phyloP scores from a whole-genome alignment of 2,888 invertebrate genomes.

The Gnatocerus cornutus region DNA sequence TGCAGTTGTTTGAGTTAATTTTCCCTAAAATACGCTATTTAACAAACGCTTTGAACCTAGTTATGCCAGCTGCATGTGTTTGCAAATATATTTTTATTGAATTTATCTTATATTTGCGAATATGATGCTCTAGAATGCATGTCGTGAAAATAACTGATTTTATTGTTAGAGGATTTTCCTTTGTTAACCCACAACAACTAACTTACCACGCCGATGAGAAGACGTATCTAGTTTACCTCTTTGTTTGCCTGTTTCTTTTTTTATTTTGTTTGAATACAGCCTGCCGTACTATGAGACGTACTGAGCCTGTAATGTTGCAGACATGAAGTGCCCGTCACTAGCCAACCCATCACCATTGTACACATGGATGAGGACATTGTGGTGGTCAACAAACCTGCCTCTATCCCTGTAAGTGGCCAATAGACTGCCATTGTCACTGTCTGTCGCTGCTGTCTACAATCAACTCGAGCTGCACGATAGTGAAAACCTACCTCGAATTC shows the following conservation, averaged over 20 bases:
- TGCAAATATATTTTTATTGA: not conserved
- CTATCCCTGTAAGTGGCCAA: conserved; percentile 98
- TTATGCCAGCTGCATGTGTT: not conserved
- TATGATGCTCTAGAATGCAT: conserved; percentile 14
- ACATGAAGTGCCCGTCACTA: conserved; percentile 99
- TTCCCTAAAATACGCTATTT: conserved; percentile 7
- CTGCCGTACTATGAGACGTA: conserved; percentile 59
- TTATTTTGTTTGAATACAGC: conserved; percentile 33
- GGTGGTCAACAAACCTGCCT: conserved; percentile 99
- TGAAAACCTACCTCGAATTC: conserved; percentile 18
- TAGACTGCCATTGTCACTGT: conserved; percentile 79
- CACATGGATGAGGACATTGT: conserved; percentile 99
- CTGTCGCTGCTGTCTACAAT: conserved; percentile 30
- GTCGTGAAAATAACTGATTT: conserved; percentile 49
- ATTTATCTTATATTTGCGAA: no score
- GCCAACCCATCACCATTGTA: conserved; percentile 96
- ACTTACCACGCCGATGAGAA: conserved; percentile 6
- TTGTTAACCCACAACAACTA: conserved; percentile 27
- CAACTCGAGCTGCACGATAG: conserved; percentile 17
- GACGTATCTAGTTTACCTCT: not conserved
- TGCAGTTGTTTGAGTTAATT: conserved; percentile 27
- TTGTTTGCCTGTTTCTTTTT: conserved; percentile 31
- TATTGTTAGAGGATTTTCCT: conserved; percentile 33
- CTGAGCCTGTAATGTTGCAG: conserved; percentile 78
- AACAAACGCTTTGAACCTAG: conserved; percentile 14